Evolutionary conservation across 2,113 vertebrate genomes (phyloP).

Genomic region (Callorhinus ursinus): DNA sequence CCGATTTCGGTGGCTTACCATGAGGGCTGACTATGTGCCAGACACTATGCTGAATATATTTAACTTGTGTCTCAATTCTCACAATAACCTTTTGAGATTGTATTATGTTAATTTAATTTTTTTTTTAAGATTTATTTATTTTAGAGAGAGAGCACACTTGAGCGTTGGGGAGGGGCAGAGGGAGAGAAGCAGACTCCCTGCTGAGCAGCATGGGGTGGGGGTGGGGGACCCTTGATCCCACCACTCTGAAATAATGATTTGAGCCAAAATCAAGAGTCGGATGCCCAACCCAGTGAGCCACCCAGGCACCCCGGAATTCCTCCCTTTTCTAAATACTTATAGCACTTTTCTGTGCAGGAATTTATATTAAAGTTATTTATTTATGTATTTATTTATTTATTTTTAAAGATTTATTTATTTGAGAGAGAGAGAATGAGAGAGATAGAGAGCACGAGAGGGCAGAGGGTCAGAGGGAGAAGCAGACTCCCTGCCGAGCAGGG

Average conservation of each 20-base stretch:
- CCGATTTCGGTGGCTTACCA: neutral
- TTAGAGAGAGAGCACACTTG: neutral
- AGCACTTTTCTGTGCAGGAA: neutral
- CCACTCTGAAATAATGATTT: neutral
- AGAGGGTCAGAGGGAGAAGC: no score
- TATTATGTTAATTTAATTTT: neutral
- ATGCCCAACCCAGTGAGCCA: neutral
- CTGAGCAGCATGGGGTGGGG: neutral
- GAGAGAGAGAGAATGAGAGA: no score
- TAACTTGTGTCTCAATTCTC: neutral
- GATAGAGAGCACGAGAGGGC: no score
- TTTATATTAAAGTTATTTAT: conserved; percentile 6
- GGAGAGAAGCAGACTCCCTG: neutral
- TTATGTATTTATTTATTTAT: no score
- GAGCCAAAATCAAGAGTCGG: neutral
- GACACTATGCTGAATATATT: neutral
- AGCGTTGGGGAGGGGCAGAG: neutral
- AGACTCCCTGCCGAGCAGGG: no score
- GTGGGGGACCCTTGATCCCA: neutral
- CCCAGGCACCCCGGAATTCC: neutral
- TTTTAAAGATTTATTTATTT: no score
- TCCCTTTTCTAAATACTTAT: neutral
- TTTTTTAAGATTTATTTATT: neutral
- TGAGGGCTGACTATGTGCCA: neutral
- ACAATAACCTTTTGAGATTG: conserved; percentile 13